Evolutionary conservation across 2,888 invertebrate genomes (phyloP).

Genomic region (Syrphus vitripennis): DNA sequence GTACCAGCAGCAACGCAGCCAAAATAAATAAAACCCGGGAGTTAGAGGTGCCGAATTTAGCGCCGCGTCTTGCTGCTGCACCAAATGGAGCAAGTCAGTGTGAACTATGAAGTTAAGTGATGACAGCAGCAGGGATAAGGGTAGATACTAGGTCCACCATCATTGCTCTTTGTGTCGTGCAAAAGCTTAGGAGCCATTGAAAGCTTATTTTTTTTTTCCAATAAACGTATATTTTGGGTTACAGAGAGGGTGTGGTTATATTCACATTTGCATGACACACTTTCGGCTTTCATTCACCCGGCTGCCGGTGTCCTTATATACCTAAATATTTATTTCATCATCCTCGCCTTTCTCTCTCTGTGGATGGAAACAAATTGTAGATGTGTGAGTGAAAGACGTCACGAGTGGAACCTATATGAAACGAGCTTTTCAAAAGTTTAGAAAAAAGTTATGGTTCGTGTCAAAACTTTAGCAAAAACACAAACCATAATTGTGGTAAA

Average conservation of each 20-base stretch:
- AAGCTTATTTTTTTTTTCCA: slow-evolving; percentile 49
- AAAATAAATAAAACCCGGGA: slow-evolving; percentile 49
- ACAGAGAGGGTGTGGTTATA: slow-evolving; percentile 72
- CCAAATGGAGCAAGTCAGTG: slow-evolving; percentile 24
- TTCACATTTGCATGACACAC: slow-evolving; percentile 71
- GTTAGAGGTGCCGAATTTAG: slow-evolving; percentile 58
- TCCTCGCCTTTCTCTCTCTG: background rate
- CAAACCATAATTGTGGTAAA: slow-evolving; percentile 29
- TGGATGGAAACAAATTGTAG: slow-evolving; percentile 8
- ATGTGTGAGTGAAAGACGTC: slow-evolving; percentile 63
- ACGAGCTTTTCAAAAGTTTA: slow-evolving; percentile 20
- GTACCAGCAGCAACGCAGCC: slow-evolving; percentile 30
- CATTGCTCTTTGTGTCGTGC: slow-evolving; percentile 45
- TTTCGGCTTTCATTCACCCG: slow-evolving; percentile 71
- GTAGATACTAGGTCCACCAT: slow-evolving; percentile 38
- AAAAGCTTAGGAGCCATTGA: slow-evolving; percentile 39
- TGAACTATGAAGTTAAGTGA: background rate
- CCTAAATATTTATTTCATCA: slow-evolving; percentile 25
- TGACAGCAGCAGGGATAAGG: slow-evolving; percentile 5
- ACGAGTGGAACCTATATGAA: background rate
- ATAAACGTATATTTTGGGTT: slow-evolving; percentile 66
- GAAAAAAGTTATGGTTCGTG: slow-evolving; percentile 4
- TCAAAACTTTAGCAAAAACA: slow-evolving; percentile 4
- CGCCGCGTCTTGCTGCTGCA: slow-evolving; percentile 54
- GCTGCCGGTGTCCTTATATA: slow-evolving; percentile 63